Conservation (phyloP, 37 sponge, comb jelly and placozoan genomes). For the Crambe crambe region DNA sequence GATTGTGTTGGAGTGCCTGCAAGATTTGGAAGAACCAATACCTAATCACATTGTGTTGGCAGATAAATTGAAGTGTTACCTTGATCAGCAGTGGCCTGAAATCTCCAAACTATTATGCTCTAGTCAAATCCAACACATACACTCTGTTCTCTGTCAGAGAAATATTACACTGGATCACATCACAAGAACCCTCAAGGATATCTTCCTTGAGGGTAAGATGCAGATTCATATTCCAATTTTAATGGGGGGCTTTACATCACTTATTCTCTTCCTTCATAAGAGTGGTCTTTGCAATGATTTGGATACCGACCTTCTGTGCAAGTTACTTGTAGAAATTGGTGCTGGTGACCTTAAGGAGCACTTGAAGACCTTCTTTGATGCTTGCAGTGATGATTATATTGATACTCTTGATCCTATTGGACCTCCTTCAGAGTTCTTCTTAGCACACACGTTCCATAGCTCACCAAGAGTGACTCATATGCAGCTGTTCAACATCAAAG, state of each 20-base stretch:
- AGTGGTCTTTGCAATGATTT: constrained; percentile 8
- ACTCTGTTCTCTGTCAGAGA: not conserved
- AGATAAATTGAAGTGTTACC: not conserved
- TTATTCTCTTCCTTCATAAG: not conserved
- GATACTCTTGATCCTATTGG: too few species aligned
- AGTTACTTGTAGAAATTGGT: not conserved
- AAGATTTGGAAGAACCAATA: not conserved
- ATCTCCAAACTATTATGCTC: not conserved
- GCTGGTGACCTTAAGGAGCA: not conserved
- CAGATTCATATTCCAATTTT: not conserved
- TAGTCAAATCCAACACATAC: too few species aligned
- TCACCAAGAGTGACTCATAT: too few species aligned
- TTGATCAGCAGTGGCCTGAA: not conserved
- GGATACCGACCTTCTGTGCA: constrained; percentile 22
- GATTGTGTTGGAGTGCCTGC: constrained; percentile 10
- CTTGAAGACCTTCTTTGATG: not conserved
- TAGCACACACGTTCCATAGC: too few species aligned
- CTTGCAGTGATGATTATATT: not conserved
- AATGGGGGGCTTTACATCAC: not conserved
- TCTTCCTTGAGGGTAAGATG: not conserved
- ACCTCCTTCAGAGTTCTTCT: too few species aligned
- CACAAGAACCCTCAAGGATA: not conserved
- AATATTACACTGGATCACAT: not conserved
- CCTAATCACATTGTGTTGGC: not conserved
- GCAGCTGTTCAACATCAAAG: too few species aligned